Evolutionary conservation across 2,113 vertebrate species (phyloP), one percentile per base, ranked within the genome.

Genomic region (Macroglossus sobrinus): DNA sequence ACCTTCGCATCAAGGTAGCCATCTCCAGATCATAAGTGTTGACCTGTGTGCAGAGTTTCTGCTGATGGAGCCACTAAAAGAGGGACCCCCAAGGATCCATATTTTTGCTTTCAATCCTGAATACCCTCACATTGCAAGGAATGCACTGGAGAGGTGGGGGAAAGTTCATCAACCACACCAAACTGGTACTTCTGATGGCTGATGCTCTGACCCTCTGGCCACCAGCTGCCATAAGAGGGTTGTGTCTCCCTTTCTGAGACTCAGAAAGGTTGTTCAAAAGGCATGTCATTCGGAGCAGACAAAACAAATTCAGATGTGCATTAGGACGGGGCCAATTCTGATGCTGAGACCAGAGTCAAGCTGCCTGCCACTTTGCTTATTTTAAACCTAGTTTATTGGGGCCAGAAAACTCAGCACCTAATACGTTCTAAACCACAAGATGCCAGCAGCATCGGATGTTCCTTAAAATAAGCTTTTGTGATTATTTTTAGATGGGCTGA

Each of bases 241-340:
- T 50, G 15, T 28, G 22, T 10, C 7, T 10, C 50, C 26, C 30
- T 87, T 76, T 66, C 97, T 76, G 50, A 92, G 71, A 90, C 4
- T 24, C 35, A 38, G 30, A 92, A 85, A 76, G 4, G 35, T 40
- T 89, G 11, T 35, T 96, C 45, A 69, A 90, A 71, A 66, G 38
- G 10, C 90, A 66, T 18, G 43, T 8, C 3, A 21, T 74, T 61
- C 53, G 28, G 24, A 75, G 50, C 18, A 74, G 63, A 80, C 59
- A 71, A 79, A 89, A 94, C 72, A 93, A 76, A 87, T 24, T 93
- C 72, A 89, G 57, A 57, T 43, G 66, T 71, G 57, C 4, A 4
- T 61, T 38, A 64, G 18, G 76, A 43, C 15, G 5, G 33, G 18
- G 30, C 24, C 35, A 74, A 3, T 84, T 85, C 81, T 79, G 59